A percentile compares a stretch with the other conserved stretches of the same genome.
Conservation (phyloP, 1,140 invertebrate genomes). For the Drosophila albomicans region DNA sequence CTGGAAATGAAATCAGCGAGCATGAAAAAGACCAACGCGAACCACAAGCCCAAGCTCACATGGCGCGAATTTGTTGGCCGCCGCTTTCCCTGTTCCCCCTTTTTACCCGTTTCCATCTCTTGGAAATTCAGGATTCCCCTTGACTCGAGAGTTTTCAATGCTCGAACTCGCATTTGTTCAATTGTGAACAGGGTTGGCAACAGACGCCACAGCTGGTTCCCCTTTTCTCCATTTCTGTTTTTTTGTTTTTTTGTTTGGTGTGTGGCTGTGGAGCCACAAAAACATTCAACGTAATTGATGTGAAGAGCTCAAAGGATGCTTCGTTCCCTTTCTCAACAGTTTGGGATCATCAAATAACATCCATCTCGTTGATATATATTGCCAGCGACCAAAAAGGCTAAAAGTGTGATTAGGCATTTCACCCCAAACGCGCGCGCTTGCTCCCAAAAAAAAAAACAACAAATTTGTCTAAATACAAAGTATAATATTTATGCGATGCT, state of each 20-base stretch:
- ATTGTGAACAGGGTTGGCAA: conserved; percentile 61
- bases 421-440: conserved; percentile 9
- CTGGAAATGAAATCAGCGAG: conserved; percentile 52
- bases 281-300: conserved; percentile 81
- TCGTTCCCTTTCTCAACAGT: conserved; percentile 14
- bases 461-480: conserved; percentile 3
- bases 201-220: conserved; percentile 3
- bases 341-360: conserved; percentile 43
- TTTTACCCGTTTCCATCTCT: neutral
- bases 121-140: neutral
- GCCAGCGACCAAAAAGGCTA: conserved; percentile 30
- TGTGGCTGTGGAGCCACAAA: conserved; percentile 47
- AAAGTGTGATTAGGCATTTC: conserved; percentile 36
- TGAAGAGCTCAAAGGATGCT: conserved; percentile 46
- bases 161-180: conserved; percentile 69
- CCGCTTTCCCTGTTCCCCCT: too few relatives aligned
- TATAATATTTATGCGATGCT: conserved; percentile 11
- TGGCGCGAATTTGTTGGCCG: conserved; percentile 54
- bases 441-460: neutral
- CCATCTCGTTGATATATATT: conserved; percentile 49
- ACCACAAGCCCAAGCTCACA: conserved; percentile 50
- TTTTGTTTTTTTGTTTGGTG: neutral
- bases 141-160: conserved; percentile 8
- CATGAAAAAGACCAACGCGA: conserved; percentile 55
- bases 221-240: conserved; percentile 9